Conservation (phyloP, 1,140 invertebrate species). For the Eueides isabella region DNA sequence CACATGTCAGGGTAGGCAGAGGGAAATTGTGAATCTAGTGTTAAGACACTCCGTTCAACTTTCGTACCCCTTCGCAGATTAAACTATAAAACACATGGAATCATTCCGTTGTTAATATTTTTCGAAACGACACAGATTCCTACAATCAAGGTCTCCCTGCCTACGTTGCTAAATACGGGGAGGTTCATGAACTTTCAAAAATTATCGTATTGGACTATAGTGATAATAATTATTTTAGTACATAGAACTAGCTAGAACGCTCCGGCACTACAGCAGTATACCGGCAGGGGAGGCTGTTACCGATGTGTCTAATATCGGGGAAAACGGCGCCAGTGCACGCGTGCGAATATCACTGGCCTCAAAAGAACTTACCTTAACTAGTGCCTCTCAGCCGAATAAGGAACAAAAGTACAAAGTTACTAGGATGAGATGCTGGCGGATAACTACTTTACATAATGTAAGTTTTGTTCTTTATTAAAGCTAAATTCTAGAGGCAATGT, state of each 20-base stretch:
- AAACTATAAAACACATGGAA: too few species aligned
- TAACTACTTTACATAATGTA: conserved; percentile 93
- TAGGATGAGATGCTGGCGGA: conserved; percentile 97
- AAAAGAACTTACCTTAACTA: conserved; percentile 65
- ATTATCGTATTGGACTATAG: too few species aligned
- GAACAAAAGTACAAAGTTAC: conserved; percentile 96
- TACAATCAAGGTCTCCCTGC: too few species aligned
- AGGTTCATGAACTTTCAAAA: too few species aligned
- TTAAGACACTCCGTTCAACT: too few species aligned
- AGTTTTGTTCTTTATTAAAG: conserved; percentile 59
- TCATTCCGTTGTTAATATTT: too few species aligned
- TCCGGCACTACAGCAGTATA: conserved; percentile 95
- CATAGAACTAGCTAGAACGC: conserved; percentile 88
- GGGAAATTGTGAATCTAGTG: too few species aligned
- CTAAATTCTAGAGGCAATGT: too few species aligned
- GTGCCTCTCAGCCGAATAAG: conserved; percentile 81
- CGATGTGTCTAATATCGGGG: conserved; percentile 54
- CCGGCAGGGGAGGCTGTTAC: conserved; percentile 86
- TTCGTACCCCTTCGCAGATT: too few species aligned
- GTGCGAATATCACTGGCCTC: conserved; percentile 63
- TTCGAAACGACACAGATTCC: too few species aligned
- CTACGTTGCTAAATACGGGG: too few species aligned
- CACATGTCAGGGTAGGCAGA: too few species aligned
- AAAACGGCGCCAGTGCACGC: conserved; percentile 39
- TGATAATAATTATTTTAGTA: conserved; percentile 85